These are phyloP conservation scores for Oncorhynchus nerka DNA, from an alignment of 2,113 vertebrate genomes.

Conservation along the genomic window DNA sequence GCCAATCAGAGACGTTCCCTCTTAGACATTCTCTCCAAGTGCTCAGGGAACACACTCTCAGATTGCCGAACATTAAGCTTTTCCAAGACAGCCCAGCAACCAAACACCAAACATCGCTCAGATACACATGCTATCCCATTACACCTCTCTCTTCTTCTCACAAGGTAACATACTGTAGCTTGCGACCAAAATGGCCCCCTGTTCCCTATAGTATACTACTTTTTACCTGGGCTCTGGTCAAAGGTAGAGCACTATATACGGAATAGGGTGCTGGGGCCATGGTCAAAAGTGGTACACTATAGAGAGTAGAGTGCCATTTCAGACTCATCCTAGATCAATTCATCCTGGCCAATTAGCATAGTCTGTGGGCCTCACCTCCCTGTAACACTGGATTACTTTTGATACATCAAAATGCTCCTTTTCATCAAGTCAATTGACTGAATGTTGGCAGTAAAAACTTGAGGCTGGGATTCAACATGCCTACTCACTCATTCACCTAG, in stretches of 20 bases:
- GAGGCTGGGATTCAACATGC: slow-evolving; percentile 32
- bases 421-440: slow-evolving; percentile 33
- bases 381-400: background rate
- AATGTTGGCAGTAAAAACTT: slow-evolving; percentile 36
- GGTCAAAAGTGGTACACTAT: background rate
- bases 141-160: background rate
- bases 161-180: background rate
- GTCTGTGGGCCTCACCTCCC: background rate
- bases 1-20: background rate
- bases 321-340: background rate
- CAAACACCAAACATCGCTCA: slow-evolving; percentile 47
- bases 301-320: no score
- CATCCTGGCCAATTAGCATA: background rate
- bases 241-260: no score
- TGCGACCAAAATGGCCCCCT: background rate
- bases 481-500: slow-evolving; percentile 22
- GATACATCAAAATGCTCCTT: slow-evolving; percentile 23
- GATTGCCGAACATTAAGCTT: slow-evolving; percentile 53
- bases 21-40: slow-evolving; percentile 22
- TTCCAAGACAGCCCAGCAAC: slow-evolving; percentile 55
- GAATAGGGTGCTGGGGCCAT: background rate
- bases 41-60: slow-evolving; percentile 31
- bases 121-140: background rate
- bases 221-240: background rate
- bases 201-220: background rate